These are phyloP conservation scores for Pteropus alecto DNA, from an alignment of 2,113 vertebrate species.

Conservation along the genomic window DNA sequence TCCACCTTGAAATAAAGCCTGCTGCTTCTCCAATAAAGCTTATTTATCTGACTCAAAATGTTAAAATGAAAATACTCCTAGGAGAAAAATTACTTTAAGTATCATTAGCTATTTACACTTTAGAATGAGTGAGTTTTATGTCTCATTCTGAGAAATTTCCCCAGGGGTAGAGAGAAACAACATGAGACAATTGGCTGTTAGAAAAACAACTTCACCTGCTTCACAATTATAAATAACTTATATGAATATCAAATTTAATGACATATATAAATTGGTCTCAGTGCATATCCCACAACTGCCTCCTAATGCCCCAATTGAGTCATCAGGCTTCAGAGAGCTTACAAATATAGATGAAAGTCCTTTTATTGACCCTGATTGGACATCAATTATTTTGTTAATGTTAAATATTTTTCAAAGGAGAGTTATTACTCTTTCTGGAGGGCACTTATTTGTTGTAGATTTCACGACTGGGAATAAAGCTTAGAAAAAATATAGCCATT, in stretches of 20 bases:
- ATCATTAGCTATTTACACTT: conserved; percentile 40
- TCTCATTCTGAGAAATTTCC: conserved; percentile 59
- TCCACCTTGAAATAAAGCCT: conserved; percentile 22
- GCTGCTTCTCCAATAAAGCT: conserved; percentile 24
- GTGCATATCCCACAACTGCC: neutral
- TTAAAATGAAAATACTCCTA: conserved; percentile 34
- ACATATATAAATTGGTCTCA: neutral
- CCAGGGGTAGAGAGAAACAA: neutral
- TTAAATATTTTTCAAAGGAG: neutral
- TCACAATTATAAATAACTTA: neutral
- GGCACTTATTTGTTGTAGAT: neutral
- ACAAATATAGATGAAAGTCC: neutral
- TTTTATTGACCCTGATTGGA: neutral
- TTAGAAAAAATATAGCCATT: neutral
- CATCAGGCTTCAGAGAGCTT: neutral
- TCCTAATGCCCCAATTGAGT: neutral
- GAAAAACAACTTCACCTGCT: neutral
- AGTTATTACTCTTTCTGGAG: neutral
- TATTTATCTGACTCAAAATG: conserved; percentile 44
- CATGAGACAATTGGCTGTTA: neutral
- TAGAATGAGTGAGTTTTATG: conserved; percentile 46
- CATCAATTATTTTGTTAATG: neutral
- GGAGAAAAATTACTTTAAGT: conserved; percentile 51
- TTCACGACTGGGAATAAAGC: neutral
- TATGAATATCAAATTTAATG: neutral